These are phyloP conservation scores for Drosophila neotestacea DNA, from an alignment of 2,888 invertebrate species.

Conservation along the genomic window DNA sequence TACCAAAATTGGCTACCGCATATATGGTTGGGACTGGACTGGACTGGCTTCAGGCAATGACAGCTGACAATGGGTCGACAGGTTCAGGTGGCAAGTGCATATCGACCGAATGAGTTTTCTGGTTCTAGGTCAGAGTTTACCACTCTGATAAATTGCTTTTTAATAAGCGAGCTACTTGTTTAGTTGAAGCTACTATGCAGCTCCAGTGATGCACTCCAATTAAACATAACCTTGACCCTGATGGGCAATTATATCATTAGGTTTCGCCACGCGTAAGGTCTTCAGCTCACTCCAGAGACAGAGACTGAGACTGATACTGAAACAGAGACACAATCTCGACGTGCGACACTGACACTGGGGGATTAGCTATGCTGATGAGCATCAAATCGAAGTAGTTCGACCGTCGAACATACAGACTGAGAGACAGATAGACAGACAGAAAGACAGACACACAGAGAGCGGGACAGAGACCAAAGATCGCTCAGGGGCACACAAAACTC, in stretches of 20 bases:
- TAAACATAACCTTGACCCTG: conserved; percentile 72
- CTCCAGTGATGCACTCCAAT: conserved; percentile 52
- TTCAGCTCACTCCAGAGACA: conserved; percentile 46
- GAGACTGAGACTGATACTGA: conserved; percentile 22
- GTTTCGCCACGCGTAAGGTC: conserved; percentile 41
- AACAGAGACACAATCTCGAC: conserved; percentile 42
- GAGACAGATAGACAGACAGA: conserved; percentile 17
- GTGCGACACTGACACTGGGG: conserved; percentile 54
- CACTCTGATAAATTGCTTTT: conserved; percentile 77
- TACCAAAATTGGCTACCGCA: conserved; percentile 44
- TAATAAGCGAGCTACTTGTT: conserved; percentile 66
- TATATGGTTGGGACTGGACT: conserved; percentile 30
- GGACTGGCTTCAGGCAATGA: conserved; percentile 35
- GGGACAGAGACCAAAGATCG: conserved; percentile 49
- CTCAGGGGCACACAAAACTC: conserved; percentile 72
- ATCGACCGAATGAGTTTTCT: neutral
- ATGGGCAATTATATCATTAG: conserved; percentile 68
- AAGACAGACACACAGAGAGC: conserved; percentile 16
- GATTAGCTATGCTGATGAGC: conserved; percentile 69
- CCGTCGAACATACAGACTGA: conserved; percentile 29
- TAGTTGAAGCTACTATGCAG: conserved; percentile 40
- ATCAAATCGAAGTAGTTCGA: conserved; percentile 73
- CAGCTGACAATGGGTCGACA: conserved; percentile 52
- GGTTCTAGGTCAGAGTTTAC: conserved; percentile 23
- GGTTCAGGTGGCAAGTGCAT: conserved; percentile 50